phyloP scores from a whole-genome alignment of 2,888 invertebrate species.

The Parnassius glacialis region DNA sequence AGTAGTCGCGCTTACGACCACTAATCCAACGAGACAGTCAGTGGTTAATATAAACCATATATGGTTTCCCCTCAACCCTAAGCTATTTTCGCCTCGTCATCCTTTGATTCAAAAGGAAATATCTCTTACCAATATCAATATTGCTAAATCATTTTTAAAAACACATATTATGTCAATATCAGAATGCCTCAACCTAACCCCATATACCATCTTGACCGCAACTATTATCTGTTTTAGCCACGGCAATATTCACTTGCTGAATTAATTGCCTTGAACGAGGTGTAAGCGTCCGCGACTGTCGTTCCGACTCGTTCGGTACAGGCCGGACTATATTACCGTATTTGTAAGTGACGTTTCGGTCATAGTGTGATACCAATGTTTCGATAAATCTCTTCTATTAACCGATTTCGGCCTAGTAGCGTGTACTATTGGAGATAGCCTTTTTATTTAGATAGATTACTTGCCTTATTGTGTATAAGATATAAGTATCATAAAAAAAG shows the following conservation, averaged over 20 bases:
- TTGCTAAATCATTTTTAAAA: too few species aligned
- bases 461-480: too few species aligned
- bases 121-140: too few species aligned
- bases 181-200: conserved; percentile 3
- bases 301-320: conserved; percentile 43
- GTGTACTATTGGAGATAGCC: conserved; percentile 20
- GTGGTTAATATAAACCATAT: too few species aligned
- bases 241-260: conserved; percentile 76
- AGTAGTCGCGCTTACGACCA: too few species aligned
- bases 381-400: conserved; percentile 55
- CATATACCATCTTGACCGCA: conserved; percentile 38
- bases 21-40: too few species aligned
- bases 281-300: conserved; percentile 48
- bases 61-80: too few species aligned
- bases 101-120: too few species aligned
- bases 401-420: conserved; percentile 35
- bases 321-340: conserved; percentile 54
- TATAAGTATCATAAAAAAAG: too few species aligned
- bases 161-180: background rate
- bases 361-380: conserved; percentile 50
- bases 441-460: background rate
- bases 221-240: conserved; percentile 74
- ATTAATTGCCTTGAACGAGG: conserved; percentile 70
- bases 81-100: too few species aligned
- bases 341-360: conserved; percentile 65